These are phyloP conservation scores for Galemys pyrenaicus DNA, from an alignment of 2,113 vertebrate species.

Conservation along the genomic window DNA sequence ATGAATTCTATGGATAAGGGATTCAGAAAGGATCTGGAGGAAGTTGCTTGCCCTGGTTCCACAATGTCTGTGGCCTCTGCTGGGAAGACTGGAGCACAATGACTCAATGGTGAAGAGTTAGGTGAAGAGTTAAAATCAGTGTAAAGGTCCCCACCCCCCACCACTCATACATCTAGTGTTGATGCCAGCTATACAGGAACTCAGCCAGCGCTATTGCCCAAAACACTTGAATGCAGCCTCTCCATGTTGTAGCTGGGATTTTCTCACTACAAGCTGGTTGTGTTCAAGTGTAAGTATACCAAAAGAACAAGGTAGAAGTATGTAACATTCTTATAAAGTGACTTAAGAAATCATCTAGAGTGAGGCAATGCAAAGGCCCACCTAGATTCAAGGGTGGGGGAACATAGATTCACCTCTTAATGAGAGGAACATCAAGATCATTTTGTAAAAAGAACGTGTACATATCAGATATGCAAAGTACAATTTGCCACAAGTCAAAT, in stretches of 20 bases:
- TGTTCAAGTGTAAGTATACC: neutral
- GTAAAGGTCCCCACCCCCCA: too few relatives aligned
- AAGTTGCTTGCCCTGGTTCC: neutral
- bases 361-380: neutral
- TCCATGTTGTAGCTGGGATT: neutral
- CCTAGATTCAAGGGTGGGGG: neutral
- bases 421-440: neutral
- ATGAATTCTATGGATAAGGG: neutral
- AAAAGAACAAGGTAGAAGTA: neutral
- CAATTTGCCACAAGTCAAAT: neutral
- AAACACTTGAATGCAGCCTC: neutral
- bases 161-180: neutral
- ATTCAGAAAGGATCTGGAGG: neutral
- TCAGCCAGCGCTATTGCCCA: neutral
- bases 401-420: neutral
- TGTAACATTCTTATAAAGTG: neutral
- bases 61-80: neutral
- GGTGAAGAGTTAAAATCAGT: neutral
- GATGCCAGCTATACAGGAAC: neutral
- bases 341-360: neutral
- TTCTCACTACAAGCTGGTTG: neutral
- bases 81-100: neutral
- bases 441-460: neutral
- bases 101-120: neutral
- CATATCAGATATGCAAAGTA: constrained; percentile 2